Percentiles rank a stretch among this genome's conserved stretches.
phyloP scores from a whole-genome alignment of 2,113 vertebrate species.

The Phrynocephalus versicolor region DNA sequence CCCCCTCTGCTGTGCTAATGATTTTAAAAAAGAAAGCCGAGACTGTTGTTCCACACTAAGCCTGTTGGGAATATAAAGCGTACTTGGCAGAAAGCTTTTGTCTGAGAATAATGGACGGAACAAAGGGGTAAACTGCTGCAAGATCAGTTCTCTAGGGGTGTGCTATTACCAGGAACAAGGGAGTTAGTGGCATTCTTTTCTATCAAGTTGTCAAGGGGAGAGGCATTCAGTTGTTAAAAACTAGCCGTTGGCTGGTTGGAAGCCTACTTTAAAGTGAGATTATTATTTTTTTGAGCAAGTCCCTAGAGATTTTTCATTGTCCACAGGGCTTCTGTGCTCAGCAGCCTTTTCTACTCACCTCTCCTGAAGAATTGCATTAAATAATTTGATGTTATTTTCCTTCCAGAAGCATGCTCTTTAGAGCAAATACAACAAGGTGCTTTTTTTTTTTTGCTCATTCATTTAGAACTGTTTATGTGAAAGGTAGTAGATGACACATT shows the following conservation, averaged over 20 bases:
- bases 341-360: background rate
- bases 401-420: background rate
- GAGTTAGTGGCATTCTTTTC: background rate
- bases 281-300: background rate
- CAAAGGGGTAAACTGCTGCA: background rate
- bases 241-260: background rate
- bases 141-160: background rate
- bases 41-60: background rate
- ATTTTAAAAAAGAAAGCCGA: background rate
- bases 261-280: background rate
- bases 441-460: background rate
- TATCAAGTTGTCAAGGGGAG: background rate
- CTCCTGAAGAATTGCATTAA: background rate
- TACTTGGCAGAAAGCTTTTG: background rate
- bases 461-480: background rate
- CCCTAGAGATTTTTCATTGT: background rate
- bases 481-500: background rate
- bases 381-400: background rate
- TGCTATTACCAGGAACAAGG: conserved; percentile 2
- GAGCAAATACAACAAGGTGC: background rate
- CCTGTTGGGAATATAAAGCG: background rate
- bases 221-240: background rate
- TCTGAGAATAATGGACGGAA: background rate
- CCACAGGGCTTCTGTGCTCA: background rate
- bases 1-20: background rate